Evolutionary conservation across 2,797 vertebrate genomes (phyloP), one percentile per base, ranked within the genome.

Genomic region (Streptopelia turtur): DNA sequence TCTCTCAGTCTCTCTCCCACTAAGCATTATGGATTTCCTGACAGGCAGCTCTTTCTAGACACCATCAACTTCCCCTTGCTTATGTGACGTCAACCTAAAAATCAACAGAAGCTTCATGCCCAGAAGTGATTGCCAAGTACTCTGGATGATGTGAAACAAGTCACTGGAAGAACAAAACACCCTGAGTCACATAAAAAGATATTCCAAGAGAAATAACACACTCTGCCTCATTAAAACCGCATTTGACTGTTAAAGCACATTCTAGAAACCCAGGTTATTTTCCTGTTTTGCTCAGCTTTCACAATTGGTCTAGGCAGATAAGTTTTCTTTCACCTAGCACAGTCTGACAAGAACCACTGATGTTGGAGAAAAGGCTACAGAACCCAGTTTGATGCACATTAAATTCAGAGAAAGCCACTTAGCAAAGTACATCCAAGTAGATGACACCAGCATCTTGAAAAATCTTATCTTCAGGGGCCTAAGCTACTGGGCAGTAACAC

Each of bases 131-230:
- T 92, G 87, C 81, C 86, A 89, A 87, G 93, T 84, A 83, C 59
- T 83, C 25, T 33, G 66, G 55, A 82, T 85, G 71, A 94, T 90
- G 81, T 85, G 76, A 92, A 92, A 95, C 90, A 91, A 95, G 69
- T 75, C 88, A 89, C 43, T 93, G 39, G 10, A 93, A 93, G 89
- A 94, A 87, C 71, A 96, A 95, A 93, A 95, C 83, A 90, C 47
- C 80, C 78, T 89, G 93, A 96, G 83, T 95, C 94, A 96, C 72
- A 75, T 63, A 75, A 94, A 89, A 90, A 92, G 65, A 70, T 68
- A 94, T 87, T 96, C 57, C 71, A 81, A 75, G 41, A 94, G 81
- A 92, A 95, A 53, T 50, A 95, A 83, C 59, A 83, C 13, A 33
- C 56, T 57, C 89, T 87, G 75, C 27, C 75, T 96, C 69, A 94